phyloP scores from a whole-genome alignment of 2,797 vertebrate species.

The Siniperca undulata region DNA sequence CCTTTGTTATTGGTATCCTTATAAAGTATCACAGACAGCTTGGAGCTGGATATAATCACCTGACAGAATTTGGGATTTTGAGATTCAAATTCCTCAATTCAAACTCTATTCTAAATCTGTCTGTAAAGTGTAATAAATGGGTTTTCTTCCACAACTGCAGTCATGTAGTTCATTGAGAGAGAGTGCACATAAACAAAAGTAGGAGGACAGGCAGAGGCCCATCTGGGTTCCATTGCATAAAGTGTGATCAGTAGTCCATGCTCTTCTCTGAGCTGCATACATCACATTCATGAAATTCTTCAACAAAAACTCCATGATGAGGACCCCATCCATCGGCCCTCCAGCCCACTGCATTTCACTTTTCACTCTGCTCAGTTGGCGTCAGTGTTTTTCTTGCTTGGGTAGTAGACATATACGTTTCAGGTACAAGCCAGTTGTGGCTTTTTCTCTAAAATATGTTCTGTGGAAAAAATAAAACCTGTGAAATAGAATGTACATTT shows the following conservation, averaged over 20 bases:
- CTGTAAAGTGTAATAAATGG: not conserved
- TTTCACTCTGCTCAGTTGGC: not conserved
- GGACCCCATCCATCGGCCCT: slow-evolving; percentile 11
- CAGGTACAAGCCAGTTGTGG: not conserved
- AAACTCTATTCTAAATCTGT: not conserved
- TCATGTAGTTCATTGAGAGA: not conserved
- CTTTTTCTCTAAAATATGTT: not conserved
- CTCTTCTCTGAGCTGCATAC: slow-evolving; percentile 44
- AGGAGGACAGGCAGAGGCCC: slow-evolving; percentile 49
- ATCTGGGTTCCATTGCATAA: slow-evolving; percentile 47
- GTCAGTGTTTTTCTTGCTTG: not conserved
- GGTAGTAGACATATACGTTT: not conserved
- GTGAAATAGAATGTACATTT: not conserved
- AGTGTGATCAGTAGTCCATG: slow-evolving; percentile 52
- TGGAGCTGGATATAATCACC: not conserved
- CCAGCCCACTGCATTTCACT: not conserved
- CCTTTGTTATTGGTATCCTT: not conserved
- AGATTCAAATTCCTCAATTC: not conserved
- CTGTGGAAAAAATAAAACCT: not conserved
- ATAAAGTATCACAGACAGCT: not conserved
- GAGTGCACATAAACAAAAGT: slow-evolving; percentile 30
- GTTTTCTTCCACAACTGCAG: not conserved
- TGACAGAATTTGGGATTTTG: not conserved
- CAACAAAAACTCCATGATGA: slow-evolving; percentile 32
- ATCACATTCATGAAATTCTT: slow-evolving; percentile 66